Conservation (phyloP, 1,140 invertebrate species). For the Drosophila obscura region DNA sequence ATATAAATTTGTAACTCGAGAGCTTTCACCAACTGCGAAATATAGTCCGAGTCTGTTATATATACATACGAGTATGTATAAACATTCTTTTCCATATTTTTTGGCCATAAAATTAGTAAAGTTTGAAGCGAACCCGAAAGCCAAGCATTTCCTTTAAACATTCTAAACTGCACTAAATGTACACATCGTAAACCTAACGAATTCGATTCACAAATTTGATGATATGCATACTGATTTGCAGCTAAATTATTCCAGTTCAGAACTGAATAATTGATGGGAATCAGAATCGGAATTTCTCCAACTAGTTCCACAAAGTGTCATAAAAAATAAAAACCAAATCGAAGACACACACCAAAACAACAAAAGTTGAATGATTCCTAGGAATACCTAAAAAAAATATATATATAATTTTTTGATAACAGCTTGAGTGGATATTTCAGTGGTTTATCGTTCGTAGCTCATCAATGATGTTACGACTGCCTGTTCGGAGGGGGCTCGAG, state of each 20-base stretch:
- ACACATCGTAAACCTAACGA: slow-evolving; percentile 36
- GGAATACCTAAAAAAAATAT: not conserved
- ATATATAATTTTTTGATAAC: not conserved
- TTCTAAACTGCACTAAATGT: not conserved
- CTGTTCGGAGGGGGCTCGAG: not conserved
- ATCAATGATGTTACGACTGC: slow-evolving; percentile 33
- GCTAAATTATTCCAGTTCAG: too few species aligned
- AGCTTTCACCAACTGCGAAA: too few species aligned
- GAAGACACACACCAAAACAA: not conserved
- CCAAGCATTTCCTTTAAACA: not conserved
- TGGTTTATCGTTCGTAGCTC: slow-evolving; percentile 22
- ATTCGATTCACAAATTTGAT: slow-evolving; percentile 16
- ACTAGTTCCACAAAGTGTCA: slow-evolving; percentile 20
- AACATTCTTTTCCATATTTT: too few species aligned
- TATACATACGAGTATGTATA: too few species aligned
- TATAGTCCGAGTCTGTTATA: too few species aligned
- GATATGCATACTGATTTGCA: slow-evolving; percentile 1
- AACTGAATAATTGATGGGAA: too few species aligned
- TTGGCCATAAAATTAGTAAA: too few species aligned
- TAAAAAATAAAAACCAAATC: slow-evolving; percentile 21
- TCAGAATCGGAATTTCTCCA: slow-evolving; percentile 7
- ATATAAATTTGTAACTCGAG: too few species aligned
- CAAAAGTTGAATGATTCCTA: slow-evolving; percentile 5
- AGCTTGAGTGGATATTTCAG: not conserved
- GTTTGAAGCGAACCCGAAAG: too few species aligned